Percentiles rank a stretch among this genome's conserved stretches.
These are phyloP conservation scores for Botia kubotai DNA, from an alignment of 2,797 vertebrate species.

Conservation along the genomic window DNA sequence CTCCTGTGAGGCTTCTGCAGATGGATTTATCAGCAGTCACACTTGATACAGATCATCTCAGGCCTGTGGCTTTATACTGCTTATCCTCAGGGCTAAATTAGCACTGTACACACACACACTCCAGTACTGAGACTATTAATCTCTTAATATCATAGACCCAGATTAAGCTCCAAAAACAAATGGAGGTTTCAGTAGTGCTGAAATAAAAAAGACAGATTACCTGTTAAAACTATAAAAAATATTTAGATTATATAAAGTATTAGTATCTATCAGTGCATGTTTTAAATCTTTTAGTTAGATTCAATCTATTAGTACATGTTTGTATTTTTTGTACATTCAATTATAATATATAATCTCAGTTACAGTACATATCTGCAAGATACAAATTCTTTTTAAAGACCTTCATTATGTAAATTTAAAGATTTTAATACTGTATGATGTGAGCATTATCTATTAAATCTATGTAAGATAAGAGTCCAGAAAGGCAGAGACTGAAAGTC, in stretches of 20 bases:
- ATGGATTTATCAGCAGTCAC: constrained; percentile 9
- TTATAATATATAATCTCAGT: neutral
- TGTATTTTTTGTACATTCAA: neutral
- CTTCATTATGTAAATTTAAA: neutral
- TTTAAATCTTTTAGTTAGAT: too few relatives aligned
- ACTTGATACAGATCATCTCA: constrained; percentile 24
- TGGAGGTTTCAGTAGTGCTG: neutral
- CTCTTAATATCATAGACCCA: constrained; percentile 3
- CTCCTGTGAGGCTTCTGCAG: neutral
- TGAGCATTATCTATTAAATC: neutral
- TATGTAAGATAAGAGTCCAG: neutral
- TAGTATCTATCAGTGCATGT: neutral
- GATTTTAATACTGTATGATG: too few relatives aligned
- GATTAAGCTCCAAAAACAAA: constrained; percentile 23
- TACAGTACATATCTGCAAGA: neutral
- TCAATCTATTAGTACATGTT: neutral
- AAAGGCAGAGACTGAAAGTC: too few relatives aligned
- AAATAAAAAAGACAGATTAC: neutral
- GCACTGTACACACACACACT: too few relatives aligned
- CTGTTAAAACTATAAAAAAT: neutral
- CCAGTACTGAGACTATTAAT: neutral
- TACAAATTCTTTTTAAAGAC: neutral
- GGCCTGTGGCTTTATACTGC: neutral
- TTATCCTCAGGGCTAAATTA: constrained; percentile 1
- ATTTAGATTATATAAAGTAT: neutral